phyloP scores from a whole-genome alignment of 2,113 vertebrate genomes.

The Hippocampus zosterae region DNA sequence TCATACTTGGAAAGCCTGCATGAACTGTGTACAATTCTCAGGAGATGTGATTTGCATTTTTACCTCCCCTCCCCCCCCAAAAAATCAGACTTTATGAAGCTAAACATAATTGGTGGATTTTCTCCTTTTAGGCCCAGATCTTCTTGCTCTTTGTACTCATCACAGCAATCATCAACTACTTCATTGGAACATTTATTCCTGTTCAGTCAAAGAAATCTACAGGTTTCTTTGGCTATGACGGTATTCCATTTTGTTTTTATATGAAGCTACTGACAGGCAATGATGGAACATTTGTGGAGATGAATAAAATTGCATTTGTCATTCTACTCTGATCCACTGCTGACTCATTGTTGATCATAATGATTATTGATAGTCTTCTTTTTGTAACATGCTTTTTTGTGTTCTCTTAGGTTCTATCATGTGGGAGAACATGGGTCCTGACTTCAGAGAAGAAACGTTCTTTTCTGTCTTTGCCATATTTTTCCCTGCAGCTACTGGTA shows the following conservation, averaged over 20 bases:
- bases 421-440: constrained; percentile 91
- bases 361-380: too few species aligned
- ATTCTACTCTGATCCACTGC: too few species aligned
- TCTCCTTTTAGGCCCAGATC: constrained; percentile 82
- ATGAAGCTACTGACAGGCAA: neutral
- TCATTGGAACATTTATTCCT: constrained; percentile 90
- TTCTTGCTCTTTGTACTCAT: constrained; percentile 89
- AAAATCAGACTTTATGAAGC: too few species aligned
- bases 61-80: neutral
- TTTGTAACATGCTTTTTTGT: neutral
- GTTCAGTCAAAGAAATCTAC: constrained; percentile 79
- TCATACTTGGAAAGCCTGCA: neutral
- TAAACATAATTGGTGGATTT: constrained; percentile 16
- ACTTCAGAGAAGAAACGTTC: constrained; percentile 83
- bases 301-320: neutral
- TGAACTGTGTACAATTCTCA: neutral
- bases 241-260: constrained; percentile 62
- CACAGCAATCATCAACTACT: constrained; percentile 86
- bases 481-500: constrained; percentile 97
- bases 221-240: constrained; percentile 89
- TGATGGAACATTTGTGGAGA: too few species aligned
- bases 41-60: neutral
- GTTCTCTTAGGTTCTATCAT: constrained; percentile 78
- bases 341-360: neutral
- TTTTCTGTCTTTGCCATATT: constrained; percentile 97